Evolutionary conservation across 1,140 invertebrate species (phyloP).

Genomic region (Magallana ariakensis): DNA sequence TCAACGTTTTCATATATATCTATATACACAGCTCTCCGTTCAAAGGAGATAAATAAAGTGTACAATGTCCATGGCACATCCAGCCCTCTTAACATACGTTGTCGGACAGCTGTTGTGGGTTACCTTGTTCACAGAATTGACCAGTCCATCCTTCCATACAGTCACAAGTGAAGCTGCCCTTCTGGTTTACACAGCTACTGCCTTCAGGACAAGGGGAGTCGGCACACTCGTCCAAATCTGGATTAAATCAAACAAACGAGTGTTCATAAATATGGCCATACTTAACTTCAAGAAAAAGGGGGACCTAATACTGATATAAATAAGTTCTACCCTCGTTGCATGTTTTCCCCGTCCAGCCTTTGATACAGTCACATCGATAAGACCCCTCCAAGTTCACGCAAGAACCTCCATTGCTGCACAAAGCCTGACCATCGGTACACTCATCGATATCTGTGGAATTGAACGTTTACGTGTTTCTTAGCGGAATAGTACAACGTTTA

Average conservation of each 20-base stretch:
- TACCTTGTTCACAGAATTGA: conserved; percentile 2
- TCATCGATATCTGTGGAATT: neutral
- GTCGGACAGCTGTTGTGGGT: neutral
- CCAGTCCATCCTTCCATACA: conserved; percentile 32
- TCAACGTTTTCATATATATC: no score
- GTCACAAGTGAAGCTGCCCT: neutral
- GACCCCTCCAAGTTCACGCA: conserved; percentile 13
- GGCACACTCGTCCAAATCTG: conserved; percentile 26
- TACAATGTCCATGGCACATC: no score
- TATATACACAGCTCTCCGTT: no score
- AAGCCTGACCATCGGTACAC: neutral
- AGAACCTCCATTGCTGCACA: neutral
- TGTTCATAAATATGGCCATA: no score
- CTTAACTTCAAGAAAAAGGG: no score
- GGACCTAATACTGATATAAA: no score
- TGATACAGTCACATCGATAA: neutral
- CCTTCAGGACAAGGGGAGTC: neutral
- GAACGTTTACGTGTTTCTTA: neutral
- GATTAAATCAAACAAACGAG: no score
- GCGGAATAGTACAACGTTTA: no score
- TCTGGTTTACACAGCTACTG: conserved; percentile 12
- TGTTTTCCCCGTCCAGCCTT: neutral
- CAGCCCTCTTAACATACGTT: neutral
- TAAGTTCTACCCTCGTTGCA: conserved; percentile 3
- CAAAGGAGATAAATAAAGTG: no score